Conservation (phyloP, 2,888 invertebrate species). For the Podabrus alpinus region DNA sequence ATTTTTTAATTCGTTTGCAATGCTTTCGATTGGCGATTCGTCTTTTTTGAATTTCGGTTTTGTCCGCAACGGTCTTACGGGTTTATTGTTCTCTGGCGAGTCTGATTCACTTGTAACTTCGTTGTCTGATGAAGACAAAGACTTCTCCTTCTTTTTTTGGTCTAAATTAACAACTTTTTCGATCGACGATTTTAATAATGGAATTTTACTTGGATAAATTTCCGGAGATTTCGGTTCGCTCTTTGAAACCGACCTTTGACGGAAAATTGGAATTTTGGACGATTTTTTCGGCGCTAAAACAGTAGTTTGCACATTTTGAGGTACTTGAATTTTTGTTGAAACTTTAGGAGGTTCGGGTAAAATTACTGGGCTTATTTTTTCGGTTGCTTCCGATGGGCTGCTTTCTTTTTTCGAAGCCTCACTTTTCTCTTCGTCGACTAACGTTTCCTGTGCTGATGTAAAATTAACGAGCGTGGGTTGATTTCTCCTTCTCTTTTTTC, state of each 20-base stretch:
- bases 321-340: conserved; percentile 47
- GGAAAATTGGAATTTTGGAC: conserved; percentile 51
- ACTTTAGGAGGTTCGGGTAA: conserved; percentile 34
- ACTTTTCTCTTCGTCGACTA: neutral
- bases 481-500: conserved; percentile 21
- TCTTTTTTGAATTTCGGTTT: neutral
- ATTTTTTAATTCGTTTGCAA: conserved; percentile 38
- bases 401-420: neutral
- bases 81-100: conserved; percentile 1
- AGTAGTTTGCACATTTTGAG: conserved; percentile 45
- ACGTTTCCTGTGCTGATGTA: neutral
- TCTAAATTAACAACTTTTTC: neutral
- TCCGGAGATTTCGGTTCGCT: conserved; percentile 41
- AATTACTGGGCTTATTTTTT: neutral
- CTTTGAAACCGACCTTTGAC: conserved; percentile 46
- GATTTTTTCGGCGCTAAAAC: conserved; percentile 40
- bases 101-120: conserved; percentile 21
- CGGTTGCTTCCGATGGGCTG: neutral
- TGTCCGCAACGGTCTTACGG: neutral
- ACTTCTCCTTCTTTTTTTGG: neutral
- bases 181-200: neutral
- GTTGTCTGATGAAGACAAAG: conserved; percentile 8
- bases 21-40: conserved; percentile 32
- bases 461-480: neutral
- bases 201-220: conserved; percentile 43